Evolutionary conservation across 2,113 vertebrate genomes (phyloP), one percentile per base, ranked within the genome.

Genomic region (Clarias gariepinus): DNA sequence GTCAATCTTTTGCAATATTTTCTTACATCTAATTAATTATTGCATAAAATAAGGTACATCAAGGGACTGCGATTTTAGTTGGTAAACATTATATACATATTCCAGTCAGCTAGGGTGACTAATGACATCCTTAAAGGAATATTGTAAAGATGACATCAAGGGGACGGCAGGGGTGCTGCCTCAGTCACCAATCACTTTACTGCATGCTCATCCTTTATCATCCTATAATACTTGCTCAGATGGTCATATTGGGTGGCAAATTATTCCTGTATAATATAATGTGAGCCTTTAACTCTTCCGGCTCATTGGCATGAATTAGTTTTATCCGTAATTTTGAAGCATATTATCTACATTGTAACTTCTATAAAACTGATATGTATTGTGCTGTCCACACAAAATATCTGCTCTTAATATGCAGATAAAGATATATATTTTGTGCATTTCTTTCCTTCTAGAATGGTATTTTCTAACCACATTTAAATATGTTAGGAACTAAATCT

Each of bases 401-500:
- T 66, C 60, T 53, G 41, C 8, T 78, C 3, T 15, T 55, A 66
- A 63, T 57, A 85, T 53, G 41, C 41, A 74, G 23, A 52, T 25
- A 74, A 47, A 63, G 21, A 63, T 15, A 58, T 13, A 18, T 0
- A 71, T 1, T 15, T 28, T 41, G 30, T 30, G 30, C 18, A n/a
- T 77, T 55, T 76, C 12, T 64, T 33, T 68, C 41, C 19, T 1
- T 1, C 7, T 58, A 55, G 23, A 66, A 66, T 15, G 10, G 21
- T 57, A n/a, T 33, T 30, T 57, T 55, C 41, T 78, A 41, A 30
- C 10, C 53, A 25, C 19, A 33, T 25, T 41, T 55, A 19, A 28
- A 85, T 64, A 64, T 85, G 64, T 78, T 79, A 16, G 73, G 6
- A 85, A 78, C 19, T 25, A 53, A 36, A 21, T 85, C 47, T 85